Percentiles rank a stretch among this genome's conserved stretches.
phyloP scores from a whole-genome alignment of 2,797 vertebrate species.

The Ateles fusciceps region DNA sequence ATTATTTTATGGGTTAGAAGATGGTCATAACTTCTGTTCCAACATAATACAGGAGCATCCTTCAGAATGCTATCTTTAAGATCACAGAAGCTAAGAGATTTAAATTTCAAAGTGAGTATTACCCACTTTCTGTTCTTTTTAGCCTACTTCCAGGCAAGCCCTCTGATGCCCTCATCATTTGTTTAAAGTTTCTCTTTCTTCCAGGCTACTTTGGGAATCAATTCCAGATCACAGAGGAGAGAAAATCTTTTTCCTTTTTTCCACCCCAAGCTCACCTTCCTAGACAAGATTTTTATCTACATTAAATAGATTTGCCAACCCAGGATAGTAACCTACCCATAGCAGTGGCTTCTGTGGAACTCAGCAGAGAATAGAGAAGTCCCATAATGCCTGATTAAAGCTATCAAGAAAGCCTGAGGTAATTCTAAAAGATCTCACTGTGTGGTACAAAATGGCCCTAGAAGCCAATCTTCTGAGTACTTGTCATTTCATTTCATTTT shows the following conservation, averaged over 20 bases:
- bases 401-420: not conserved
- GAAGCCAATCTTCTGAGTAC: not conserved
- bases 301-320: slow-evolving; percentile 31
- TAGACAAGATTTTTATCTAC: slow-evolving; percentile 55
- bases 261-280: slow-evolving; percentile 16
- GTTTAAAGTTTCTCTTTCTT: slow-evolving; percentile 70
- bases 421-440: not conserved
- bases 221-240: slow-evolving; percentile 47
- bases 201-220: slow-evolving; percentile 53
- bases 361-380: not conserved
- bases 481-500: not conserved
- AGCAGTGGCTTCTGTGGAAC: not conserved
- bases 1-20: slow-evolving; percentile 58
- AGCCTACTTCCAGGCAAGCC: slow-evolving; percentile 64
- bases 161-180: slow-evolving; percentile 53
- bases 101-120: slow-evolving; percentile 75
- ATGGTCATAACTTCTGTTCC: slow-evolving; percentile 48
- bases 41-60: slow-evolving; percentile 44
- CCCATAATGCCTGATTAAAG: slow-evolving; percentile 19
- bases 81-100: slow-evolving; percentile 53
- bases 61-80: slow-evolving; percentile 64
- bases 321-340: not conserved
- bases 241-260: slow-evolving; percentile 27
- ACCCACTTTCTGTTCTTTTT: slow-evolving; percentile 58
- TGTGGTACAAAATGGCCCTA: not conserved